Conservation (phyloP, 2,113 vertebrate genomes). For the Hippocampus guttulatus region DNA sequence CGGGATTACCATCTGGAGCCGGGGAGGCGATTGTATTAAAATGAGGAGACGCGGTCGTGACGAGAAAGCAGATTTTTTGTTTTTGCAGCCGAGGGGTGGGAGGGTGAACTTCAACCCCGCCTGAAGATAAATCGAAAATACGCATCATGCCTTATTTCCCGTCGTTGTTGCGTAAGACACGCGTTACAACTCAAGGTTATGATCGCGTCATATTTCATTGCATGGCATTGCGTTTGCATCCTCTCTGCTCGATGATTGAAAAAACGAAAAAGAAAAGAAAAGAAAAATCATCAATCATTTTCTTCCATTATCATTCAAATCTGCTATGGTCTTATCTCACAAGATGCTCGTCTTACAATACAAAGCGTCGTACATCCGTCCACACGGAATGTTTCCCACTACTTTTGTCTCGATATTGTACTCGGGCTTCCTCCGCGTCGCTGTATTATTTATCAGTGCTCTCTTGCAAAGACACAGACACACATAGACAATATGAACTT, state of each 20-base stretch:
- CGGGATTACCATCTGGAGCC: constrained; percentile 46
- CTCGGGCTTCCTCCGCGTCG: too few relatives aligned
- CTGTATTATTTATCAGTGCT: too few relatives aligned
- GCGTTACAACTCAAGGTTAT: not conserved
- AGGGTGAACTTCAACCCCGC: not conserved
- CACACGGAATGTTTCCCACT: too few relatives aligned
- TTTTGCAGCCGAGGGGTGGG: not conserved
- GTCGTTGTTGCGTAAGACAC: not conserved
- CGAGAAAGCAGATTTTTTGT: constrained; percentile 26
- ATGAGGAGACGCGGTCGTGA: constrained; percentile 46
- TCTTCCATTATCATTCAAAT: not conserved
- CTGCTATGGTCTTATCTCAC: too few relatives aligned
- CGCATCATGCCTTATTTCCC: not conserved
- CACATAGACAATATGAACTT: constrained; percentile 17
- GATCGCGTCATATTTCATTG: not conserved
- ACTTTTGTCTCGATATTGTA: too few relatives aligned
- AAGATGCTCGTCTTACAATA: too few relatives aligned
- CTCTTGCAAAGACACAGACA: not conserved
- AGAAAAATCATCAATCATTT: not conserved
- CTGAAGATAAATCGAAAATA: not conserved
- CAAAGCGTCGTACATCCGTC: too few relatives aligned
- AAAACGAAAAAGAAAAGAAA: not conserved
- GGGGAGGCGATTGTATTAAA: constrained; percentile 48
- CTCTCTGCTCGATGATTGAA: not conserved
- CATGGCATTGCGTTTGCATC: not conserved